Conservation (phyloP, 2,113 vertebrate species). For the Cichladusa arquata region DNA sequence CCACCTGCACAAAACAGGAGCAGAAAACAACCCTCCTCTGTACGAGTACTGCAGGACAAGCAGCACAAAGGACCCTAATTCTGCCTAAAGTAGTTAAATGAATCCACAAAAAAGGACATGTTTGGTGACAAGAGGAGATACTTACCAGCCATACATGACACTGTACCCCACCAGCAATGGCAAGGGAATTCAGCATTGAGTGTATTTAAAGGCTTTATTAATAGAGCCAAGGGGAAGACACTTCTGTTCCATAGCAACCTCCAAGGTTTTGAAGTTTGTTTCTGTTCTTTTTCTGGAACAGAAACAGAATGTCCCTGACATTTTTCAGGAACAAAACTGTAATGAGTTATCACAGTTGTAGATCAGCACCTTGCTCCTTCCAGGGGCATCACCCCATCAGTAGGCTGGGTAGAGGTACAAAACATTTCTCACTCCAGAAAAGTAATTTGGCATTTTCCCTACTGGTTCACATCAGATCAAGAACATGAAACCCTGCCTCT, state of each 20-base stretch:
- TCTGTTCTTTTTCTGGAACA: constrained; percentile 30
- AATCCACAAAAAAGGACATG: neutral
- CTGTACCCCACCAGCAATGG: neutral
- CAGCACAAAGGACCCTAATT: neutral
- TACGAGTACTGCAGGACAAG: neutral
- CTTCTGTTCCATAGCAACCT: constrained; percentile 32
- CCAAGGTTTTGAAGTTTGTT: constrained; percentile 22
- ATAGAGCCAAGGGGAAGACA: neutral
- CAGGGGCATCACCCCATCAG: neutral
- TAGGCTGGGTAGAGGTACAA: neutral
- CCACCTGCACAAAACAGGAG: neutral
- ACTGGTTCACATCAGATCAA: neutral
- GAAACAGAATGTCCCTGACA: constrained; percentile 14
- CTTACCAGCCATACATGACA: neutral
- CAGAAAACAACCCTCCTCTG: neutral
- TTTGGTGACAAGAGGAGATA: neutral
- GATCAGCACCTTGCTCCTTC: neutral
- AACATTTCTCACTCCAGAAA: neutral
- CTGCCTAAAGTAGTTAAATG: neutral
- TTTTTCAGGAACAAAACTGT: constrained; percentile 21
- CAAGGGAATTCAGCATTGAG: neutral
- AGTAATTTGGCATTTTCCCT: neutral
- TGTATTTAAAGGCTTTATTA: neutral
- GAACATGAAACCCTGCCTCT: neutral
- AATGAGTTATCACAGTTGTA: neutral